Evolutionary conservation across 2,888 invertebrate genomes (phyloP).

Genomic region (Tubulanus polymorphus): DNA sequence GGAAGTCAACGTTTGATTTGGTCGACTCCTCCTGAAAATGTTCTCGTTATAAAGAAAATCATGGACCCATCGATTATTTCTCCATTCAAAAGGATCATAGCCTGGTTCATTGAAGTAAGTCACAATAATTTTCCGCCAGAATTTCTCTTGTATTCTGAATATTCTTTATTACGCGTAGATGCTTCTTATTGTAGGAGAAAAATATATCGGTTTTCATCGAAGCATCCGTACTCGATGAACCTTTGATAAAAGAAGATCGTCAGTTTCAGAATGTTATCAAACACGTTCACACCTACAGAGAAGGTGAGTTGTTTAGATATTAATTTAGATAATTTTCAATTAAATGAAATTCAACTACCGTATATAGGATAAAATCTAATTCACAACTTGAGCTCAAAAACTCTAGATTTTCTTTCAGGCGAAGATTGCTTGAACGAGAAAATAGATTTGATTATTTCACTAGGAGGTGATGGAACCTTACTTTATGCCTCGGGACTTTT

Average conservation of each 20-base stretch:
- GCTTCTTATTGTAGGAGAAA: constrained; percentile 69
- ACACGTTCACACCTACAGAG: constrained; percentile 77
- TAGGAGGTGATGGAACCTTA: constrained; percentile 96
- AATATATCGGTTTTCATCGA: constrained; percentile 95
- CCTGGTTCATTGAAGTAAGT: constrained; percentile 83
- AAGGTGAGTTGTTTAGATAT: constrained; percentile 59
- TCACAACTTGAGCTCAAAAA: background rate
- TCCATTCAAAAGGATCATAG: constrained; percentile 87
- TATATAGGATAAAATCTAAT: background rate
- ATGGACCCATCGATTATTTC: constrained; percentile 83
- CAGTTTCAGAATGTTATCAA: constrained; percentile 75
- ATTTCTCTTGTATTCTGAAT: background rate
- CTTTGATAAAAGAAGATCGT: constrained; percentile 68
- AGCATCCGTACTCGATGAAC: constrained; percentile 82
- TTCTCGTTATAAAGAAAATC: constrained; percentile 94
- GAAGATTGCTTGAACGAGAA: constrained; percentile 93
- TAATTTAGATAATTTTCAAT: background rate
- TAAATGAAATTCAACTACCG: background rate
- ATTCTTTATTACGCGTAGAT: background rate
- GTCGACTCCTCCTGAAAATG: constrained; percentile 95
- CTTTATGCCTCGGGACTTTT: constrained; percentile 91
- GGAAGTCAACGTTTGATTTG: constrained; percentile 93
- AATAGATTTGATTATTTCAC: constrained; percentile 93
- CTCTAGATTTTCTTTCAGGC: constrained; percentile 48
- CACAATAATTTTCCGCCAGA: background rate